These are phyloP conservation scores for Allobates femoralis DNA, from an alignment of 2,797 vertebrate genomes.

Conservation along the genomic window DNA sequence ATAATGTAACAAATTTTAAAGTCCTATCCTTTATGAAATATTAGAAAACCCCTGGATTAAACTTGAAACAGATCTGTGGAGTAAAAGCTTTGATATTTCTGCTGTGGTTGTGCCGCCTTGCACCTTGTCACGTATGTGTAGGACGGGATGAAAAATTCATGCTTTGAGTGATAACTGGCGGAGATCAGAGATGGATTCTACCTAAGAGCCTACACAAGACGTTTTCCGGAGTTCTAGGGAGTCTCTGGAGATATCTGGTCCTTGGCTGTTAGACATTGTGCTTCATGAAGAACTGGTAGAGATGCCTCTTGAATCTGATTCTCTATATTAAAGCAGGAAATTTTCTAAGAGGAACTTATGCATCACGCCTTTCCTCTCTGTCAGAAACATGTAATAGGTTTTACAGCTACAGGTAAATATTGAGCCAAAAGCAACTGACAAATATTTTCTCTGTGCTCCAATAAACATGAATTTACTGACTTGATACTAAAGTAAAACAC, in stretches of 20 bases:
- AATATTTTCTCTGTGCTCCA: background rate
- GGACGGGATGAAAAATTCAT: slow-evolving; percentile 48
- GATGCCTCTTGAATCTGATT: slow-evolving; percentile 52
- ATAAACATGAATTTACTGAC: background rate
- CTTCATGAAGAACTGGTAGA: slow-evolving; percentile 25
- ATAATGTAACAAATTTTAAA: background rate
- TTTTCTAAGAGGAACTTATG: slow-evolving; percentile 30
- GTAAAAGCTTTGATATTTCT: slow-evolving; percentile 30
- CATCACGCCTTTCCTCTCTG: slow-evolving; percentile 29
- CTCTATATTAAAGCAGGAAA: slow-evolving; percentile 44
- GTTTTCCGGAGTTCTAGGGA: slow-evolving; percentile 21
- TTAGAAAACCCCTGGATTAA: background rate
- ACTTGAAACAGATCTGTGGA: background rate
- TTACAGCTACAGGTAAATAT: slow-evolving; percentile 15
- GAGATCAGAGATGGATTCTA: slow-evolving; percentile 49
- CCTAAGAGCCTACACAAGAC: slow-evolving; percentile 41
- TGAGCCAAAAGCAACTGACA: slow-evolving; percentile 4
- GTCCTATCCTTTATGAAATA: background rate
- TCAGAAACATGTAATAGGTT: slow-evolving; percentile 25
- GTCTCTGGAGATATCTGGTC: slow-evolving; percentile 39
- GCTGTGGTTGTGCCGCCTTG: background rate
- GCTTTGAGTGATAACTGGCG: slow-evolving; percentile 40
- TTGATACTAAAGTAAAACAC: background rate
- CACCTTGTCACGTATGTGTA: slow-evolving; percentile 33
- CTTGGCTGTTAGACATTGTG: slow-evolving; percentile 45